Base-by-base conservation (phyloP, 2,797 vertebrate species). In the Sebastes miniatus region DNA sequence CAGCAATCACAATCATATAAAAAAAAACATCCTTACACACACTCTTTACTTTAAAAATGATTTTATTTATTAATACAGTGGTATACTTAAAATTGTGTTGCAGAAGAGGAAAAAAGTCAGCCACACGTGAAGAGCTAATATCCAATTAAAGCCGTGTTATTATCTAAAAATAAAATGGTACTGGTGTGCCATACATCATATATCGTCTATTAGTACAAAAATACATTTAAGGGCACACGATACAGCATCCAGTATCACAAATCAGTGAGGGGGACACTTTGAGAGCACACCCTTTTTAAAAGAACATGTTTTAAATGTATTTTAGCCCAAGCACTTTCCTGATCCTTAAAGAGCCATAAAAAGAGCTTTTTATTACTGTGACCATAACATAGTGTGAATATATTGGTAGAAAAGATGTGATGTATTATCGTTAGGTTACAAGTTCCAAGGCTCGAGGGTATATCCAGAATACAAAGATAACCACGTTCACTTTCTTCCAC, bases 121-220 rank as follows among this genome's bases (percentile, higher is more conserved):
- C 96, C 97, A 98, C 96, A 97, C 95, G 96, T 98, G 96, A 96
- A 97, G 95, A 96, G 95, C 96, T 97, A 97, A 95, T 96, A 96
- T 96, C 94, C 94, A 96, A 96, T 97, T 96, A 97, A 98, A 97
- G 97, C 97, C 89, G 96, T 98, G 97, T 96, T 98, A 97, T 43
- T 96, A 96, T 97, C 96, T 98, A 97, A 97, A 97, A 97, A 96
- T 96, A 92, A 96, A 96, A 96, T 94, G 95, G 96, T 97, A 97
- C 96, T 95, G 94, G 96, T 98, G 98, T 98, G 98, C 97, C 98
- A 86, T 97, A 97, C 96, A 75, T 97, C 96, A 98, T 98, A 99
- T 97, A 97, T 96, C 87, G 96, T 99, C 97, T 99, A 99, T 99
- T 99, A 99, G 98, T 99, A 99, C 97, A 99, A 99, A 99, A 99